These are phyloP conservation scores for Tenebrio molitor DNA, from an alignment of 1,140 invertebrate genomes.

Conservation along the genomic window DNA sequence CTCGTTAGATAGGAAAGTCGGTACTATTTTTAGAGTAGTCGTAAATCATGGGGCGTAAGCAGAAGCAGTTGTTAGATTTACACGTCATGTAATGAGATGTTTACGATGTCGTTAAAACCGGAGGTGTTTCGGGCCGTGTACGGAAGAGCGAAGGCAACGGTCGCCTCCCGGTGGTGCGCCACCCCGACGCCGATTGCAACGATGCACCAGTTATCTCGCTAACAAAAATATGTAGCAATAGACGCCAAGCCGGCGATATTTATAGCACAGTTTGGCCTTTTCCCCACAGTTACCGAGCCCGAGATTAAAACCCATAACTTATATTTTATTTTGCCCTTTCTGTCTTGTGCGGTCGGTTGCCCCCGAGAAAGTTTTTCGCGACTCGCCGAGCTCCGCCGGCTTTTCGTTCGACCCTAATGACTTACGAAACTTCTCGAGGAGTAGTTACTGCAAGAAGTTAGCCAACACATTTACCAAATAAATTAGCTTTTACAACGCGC, in stretches of 20 bases:
- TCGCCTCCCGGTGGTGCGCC: not conserved
- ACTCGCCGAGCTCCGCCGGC: constrained; percentile 50
- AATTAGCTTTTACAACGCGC: constrained; percentile 28
- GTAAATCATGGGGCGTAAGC: constrained; percentile 50
- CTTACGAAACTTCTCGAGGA: constrained; percentile 50
- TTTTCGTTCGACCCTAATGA: constrained; percentile 56
- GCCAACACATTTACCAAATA: constrained; percentile 11
- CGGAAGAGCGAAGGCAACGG: not conserved
- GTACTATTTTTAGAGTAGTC: constrained; percentile 11
- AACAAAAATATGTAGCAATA: constrained; percentile 62
- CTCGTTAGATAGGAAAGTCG: constrained; percentile 39
- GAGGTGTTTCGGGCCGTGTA: constrained; percentile 43
- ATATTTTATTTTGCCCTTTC: constrained; percentile 62
- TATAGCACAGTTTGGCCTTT: constrained; percentile 60
- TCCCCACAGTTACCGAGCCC: constrained; percentile 54
- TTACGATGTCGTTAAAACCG: constrained; percentile 54
- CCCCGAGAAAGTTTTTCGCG: constrained; percentile 52
- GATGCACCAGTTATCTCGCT: constrained; percentile 57
- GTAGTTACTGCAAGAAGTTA: constrained; percentile 41
- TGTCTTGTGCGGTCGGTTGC: constrained; percentile 49
- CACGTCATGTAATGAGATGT: constrained; percentile 50
- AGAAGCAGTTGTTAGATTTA: constrained; percentile 54
- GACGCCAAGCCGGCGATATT: constrained; percentile 58
- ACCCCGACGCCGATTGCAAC: constrained; percentile 45
- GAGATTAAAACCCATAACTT: constrained; percentile 64